Evolutionary conservation across 2,797 vertebrate genomes (phyloP).

Genomic region (Pseudotriccus pelzelni): DNA sequence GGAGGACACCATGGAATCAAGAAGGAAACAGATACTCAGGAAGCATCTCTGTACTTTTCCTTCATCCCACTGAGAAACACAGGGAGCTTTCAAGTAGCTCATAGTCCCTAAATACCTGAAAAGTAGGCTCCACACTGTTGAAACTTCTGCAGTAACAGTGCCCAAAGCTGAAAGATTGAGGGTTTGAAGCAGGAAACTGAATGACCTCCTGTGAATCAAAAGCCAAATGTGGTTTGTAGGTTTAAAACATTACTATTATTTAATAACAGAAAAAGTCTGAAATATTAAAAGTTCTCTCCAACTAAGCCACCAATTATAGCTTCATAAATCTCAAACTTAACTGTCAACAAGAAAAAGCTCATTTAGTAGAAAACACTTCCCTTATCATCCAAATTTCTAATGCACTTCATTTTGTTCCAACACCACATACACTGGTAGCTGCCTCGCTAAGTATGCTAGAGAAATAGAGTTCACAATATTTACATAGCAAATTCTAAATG

Average conservation of each 20-base stretch:
- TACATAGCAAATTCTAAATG: not conserved
- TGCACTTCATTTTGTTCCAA: not conserved
- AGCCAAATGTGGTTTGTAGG: not conserved
- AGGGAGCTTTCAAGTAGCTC: not conserved
- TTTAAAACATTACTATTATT: not conserved
- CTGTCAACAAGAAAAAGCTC: not conserved
- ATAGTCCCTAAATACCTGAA: not conserved
- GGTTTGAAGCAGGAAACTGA: not conserved
- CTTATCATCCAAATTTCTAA: not conserved
- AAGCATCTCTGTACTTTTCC: not conserved
- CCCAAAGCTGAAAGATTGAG: not conserved
- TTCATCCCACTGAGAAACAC: not conserved
- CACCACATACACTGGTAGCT: not conserved
- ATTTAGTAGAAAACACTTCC: not conserved
- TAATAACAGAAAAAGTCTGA: not conserved
- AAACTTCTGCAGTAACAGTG: not conserved
- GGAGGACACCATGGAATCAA: not conserved
- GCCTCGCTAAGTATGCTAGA: not conserved
- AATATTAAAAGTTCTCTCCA: not conserved
- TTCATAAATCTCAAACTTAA: not conserved
- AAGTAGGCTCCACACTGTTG: not conserved
- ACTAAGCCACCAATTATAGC: not conserved
- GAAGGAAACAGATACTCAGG: not conserved
- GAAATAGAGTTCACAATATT: not conserved
- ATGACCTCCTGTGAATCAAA: rapidly evolving